phyloP scores from a whole-genome alignment of 2,888 invertebrate species.

The Phyllotreta striolata region DNA sequence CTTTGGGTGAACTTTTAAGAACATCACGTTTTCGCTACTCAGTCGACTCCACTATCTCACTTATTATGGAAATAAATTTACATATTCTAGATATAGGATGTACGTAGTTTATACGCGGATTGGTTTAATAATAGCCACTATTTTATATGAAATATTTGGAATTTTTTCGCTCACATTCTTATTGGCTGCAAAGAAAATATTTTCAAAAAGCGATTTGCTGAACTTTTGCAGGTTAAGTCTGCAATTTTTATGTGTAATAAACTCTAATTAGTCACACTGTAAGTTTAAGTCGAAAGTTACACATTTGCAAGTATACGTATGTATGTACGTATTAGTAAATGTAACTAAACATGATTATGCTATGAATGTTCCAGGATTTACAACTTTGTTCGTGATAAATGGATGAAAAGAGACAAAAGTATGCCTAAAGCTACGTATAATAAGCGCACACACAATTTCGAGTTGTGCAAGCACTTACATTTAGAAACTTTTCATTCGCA shows the following conservation, averaged over 20 bases:
- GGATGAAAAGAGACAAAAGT: conserved; percentile 47
- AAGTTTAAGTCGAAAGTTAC: not conserved
- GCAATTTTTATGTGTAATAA: too few species aligned
- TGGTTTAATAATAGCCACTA: too few species aligned
- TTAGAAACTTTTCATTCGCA: conserved; percentile 37
- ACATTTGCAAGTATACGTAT: not conserved
- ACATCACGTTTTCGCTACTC: conserved; percentile 27
- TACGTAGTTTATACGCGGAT: conserved; percentile 2
- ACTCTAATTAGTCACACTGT: not conserved
- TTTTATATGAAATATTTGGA: too few species aligned
- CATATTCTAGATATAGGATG: conserved; percentile 23
- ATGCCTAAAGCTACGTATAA: conserved; percentile 43
- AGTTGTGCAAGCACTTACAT: conserved; percentile 41
- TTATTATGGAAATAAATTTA: conserved; percentile 36
- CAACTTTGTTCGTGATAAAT: conserved; percentile 46
- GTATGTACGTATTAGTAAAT: conserved; percentile 26
- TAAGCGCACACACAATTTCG: conserved; percentile 43
- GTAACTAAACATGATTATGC: conserved; percentile 44
- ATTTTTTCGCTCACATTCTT: too few species aligned
- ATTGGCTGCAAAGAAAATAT: too few species aligned
- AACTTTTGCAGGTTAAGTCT: too few species aligned
- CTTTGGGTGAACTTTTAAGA: conserved; percentile 27
- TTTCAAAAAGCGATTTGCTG: too few species aligned
- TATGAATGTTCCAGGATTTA: conserved; percentile 46
- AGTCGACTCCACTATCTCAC: conserved; percentile 20